Evolutionary conservation across 2,113 vertebrate genomes (phyloP), one percentile per base, ranked within the genome.

Genomic region (Nesoenas mayeri): DNA sequence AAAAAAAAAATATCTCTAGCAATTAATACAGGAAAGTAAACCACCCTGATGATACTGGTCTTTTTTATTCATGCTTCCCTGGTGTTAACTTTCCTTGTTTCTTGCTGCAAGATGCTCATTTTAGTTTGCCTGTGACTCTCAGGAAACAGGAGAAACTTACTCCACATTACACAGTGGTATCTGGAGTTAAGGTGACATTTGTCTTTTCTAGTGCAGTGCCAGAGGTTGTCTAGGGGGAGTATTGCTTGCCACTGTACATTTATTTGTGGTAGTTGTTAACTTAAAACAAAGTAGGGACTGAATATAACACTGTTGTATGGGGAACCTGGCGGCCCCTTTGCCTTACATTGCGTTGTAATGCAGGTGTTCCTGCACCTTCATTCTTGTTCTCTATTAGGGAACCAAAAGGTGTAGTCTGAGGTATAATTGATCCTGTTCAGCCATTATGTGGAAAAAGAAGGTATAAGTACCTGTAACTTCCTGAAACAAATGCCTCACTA

Each of bases 401-500:
- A 67, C 10, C 2, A 3, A 73, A 89, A 64, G 11, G 3, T 67
- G 5, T 47, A 69, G 8, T 34, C 50, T 74, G 12, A 25, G 11
- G 7, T 44, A 31, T 28, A 60, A 19, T 36, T 51, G 12, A 51
- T 80, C 24, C 29, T 66, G 17, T 48, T 85, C 22, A 40, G 2
- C 16, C 7, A 25, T 11, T 3, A 25, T 26, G 4, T 62, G 38
- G 32, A 66, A 87, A 87, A 87, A 48, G 11, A 67, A 48, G 6
- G 12, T 6, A 4, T 15, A 16, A 8, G 1, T 42, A 29, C 22
- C 17, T 58, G 4, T 31, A 50, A 38, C 13, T 6, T 66, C 11
- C 25, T 34, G 16, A 8, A 14, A 36, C 0, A 0, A 6, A 17
- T 18, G 14, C 31, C 42, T 74, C n/a, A 81, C 8, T 14, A 15